Evolutionary conservation across 1,140 invertebrate species (phyloP).

Genomic region (Idris sp.): DNA sequence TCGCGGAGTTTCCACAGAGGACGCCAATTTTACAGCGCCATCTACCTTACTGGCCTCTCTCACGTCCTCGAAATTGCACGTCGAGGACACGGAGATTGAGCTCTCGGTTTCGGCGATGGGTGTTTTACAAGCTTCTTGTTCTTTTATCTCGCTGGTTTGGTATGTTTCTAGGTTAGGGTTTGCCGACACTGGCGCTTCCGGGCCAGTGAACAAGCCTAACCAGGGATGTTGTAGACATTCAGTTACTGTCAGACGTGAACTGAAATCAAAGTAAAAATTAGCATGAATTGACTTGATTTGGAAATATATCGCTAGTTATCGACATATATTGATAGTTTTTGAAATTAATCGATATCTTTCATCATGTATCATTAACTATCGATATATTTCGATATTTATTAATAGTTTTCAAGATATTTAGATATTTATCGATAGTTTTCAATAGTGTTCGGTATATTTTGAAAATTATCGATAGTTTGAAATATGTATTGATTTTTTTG

Average conservation of each 20-base stretch:
- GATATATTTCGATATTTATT: no score
- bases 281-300: no score
- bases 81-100: slow-evolving; percentile 28
- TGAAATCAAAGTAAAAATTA: slow-evolving; percentile 67
- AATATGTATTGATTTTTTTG: no score
- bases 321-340: no score
- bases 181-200: slow-evolving; percentile 28
- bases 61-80: slow-evolving; percentile 33
- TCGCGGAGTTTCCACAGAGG: slow-evolving; percentile 40
- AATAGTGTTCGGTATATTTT: no score
- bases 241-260: slow-evolving; percentile 81
- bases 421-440: no score
- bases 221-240: slow-evolving; percentile 83
- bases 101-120: slow-evolving; percentile 11
- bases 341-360: no score
- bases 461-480: no score
- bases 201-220: slow-evolving; percentile 75
- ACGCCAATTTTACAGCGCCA: slow-evolving; percentile 8
- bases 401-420: no score
- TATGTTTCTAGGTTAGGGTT: slow-evolving; percentile 12
- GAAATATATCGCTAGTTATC: no score
- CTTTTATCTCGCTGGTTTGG: slow-evolving; percentile 32
- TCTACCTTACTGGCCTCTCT: slow-evolving; percentile 24
- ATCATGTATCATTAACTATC: no score
- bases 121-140: slow-evolving; percentile 7